phyloP scores from a whole-genome alignment of 2,888 invertebrate species.

The Pyrrhia umbra region DNA sequence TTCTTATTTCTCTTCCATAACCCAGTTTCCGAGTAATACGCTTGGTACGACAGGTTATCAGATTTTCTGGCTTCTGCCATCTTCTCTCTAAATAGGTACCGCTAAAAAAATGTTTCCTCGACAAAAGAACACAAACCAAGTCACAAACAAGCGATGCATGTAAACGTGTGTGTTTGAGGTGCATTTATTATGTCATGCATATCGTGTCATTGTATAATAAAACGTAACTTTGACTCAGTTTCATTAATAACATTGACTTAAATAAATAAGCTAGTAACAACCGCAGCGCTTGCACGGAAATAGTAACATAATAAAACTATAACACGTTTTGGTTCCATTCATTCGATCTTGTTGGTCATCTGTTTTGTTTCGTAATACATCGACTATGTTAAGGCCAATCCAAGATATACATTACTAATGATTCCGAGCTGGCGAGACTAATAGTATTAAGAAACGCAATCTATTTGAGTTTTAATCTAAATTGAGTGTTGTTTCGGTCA shows the following conservation, averaged over 20 bases:
- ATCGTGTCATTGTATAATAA: conserved; percentile 13
- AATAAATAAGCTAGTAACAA: conserved; percentile 28
- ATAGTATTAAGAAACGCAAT: conserved; percentile 70
- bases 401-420: conserved; percentile 67
- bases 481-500: conserved; percentile 77
- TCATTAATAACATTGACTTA: conserved; percentile 28
- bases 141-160: background rate
- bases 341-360: conserved; percentile 71
- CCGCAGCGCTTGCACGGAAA: conserved; percentile 22
- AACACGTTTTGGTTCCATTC: conserved; percentile 71
- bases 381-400: conserved; percentile 72
- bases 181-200: background rate
- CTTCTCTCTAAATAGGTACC: too few relatives aligned
- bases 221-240: conserved; percentile 19
- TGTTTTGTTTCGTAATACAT: conserved; percentile 67
- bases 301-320: conserved; percentile 40
- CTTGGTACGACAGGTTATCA: too few relatives aligned
- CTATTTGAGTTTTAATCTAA: conserved; percentile 67
- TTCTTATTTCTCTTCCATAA: too few relatives aligned
- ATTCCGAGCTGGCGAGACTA: conserved; percentile 79
- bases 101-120: background rate
- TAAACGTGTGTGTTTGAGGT: background rate
- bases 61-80: too few relatives aligned
- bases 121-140: background rate
- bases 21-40: too few relatives aligned